Percentiles rank a stretch among this genome's conserved stretches.
These are phyloP conservation scores for Mystacornis crossleyi DNA, from an alignment of 2,113 vertebrate species.

Conservation along the genomic window DNA sequence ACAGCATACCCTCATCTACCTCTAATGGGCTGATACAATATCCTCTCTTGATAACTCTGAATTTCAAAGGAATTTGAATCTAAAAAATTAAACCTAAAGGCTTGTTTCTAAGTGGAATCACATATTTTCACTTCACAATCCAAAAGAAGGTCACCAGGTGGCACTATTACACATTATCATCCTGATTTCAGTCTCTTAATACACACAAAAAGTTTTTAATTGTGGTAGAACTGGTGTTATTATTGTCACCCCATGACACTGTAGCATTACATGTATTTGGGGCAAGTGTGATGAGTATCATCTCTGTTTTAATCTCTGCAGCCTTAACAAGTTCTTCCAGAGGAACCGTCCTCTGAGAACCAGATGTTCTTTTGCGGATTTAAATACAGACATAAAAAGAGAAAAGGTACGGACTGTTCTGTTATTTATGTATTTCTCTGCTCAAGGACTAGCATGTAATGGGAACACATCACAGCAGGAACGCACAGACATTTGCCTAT, in stretches of 20 bases:
- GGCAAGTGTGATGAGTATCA: neutral
- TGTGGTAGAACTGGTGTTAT: neutral
- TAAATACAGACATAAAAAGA: neutral
- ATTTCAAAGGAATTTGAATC: neutral
- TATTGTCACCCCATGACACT: too few relatives aligned
- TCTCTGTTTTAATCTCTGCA: neutral
- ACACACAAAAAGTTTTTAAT: neutral
- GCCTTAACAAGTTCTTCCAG: neutral
- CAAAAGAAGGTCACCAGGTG: conserved; percentile 18
- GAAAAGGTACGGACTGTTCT: neutral
- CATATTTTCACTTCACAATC: neutral
- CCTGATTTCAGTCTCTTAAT: neutral
- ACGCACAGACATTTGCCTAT: neutral
- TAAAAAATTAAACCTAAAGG: neutral
- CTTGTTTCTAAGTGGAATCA: neutral
- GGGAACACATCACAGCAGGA: conserved; percentile 35
- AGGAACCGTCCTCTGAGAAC: neutral
- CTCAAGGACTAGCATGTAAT: neutral
- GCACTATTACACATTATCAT: conserved; percentile 26
- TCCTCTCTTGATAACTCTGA: neutral
- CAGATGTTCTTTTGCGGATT: neutral
- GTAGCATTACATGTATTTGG: neutral
- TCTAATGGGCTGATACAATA: neutral
- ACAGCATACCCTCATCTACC: neutral
- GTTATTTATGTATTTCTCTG: neutral